These are phyloP conservation scores for Drosophila littoralis DNA, from an alignment of 1,140 invertebrate species.

Conservation along the genomic window DNA sequence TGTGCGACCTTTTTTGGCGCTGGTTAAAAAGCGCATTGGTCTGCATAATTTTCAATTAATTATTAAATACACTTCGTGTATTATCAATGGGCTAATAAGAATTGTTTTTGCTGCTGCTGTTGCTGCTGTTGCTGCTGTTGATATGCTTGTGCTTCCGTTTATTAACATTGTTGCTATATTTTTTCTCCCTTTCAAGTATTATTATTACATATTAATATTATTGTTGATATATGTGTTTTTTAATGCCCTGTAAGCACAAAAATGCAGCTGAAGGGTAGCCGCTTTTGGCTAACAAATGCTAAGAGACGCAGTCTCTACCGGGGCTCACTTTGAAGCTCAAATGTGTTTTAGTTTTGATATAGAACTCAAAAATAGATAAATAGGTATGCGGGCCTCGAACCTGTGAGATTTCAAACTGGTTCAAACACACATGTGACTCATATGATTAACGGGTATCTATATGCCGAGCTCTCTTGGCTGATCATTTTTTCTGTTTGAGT, in stretches of 20 bases:
- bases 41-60: constrained; percentile 69
- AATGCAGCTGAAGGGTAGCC: background rate
- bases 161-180: constrained; percentile 44
- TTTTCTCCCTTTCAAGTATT: constrained; percentile 6
- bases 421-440: no score
- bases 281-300: no score
- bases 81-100: constrained; percentile 63
- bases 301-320: no score
- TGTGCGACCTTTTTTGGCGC: constrained; percentile 26
- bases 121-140: constrained; percentile 33
- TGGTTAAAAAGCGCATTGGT: constrained; percentile 52
- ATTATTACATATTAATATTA: constrained; percentile 26
- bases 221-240: constrained; percentile 10
- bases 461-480: no score
- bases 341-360: no score
- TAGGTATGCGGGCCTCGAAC: no score
- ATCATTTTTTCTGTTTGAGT: no score
- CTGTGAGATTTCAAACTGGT: no score
- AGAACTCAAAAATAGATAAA: no score
- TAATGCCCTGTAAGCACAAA: background rate
- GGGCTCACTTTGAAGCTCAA: no score
- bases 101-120: constrained; percentile 25
- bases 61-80: constrained; percentile 61
- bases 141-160: constrained; percentile 56
- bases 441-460: no score